Percentiles rank a stretch among this genome's conserved stretches.
Conservation (phyloP, 2,888 invertebrate genomes). For the Cabera pusaria region DNA sequence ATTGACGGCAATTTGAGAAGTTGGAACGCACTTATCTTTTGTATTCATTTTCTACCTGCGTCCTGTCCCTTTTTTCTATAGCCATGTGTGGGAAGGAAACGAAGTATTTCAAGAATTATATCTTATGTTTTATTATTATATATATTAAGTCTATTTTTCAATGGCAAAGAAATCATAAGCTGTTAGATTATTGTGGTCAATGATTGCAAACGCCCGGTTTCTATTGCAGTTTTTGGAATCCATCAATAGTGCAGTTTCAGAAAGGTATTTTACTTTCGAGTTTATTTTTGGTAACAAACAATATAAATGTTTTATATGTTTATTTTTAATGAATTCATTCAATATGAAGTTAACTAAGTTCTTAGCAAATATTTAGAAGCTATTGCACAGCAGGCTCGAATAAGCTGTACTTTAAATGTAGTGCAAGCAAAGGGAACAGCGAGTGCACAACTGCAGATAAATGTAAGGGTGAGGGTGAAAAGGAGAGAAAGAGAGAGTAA, state of each 20-base stretch:
- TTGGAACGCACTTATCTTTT: conserved; percentile 63
- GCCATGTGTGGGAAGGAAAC: conserved; percentile 44
- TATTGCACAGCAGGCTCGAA: too few species aligned
- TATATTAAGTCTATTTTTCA: conserved; percentile 38
- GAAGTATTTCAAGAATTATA: conserved; percentile 8
- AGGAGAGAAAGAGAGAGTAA: too few species aligned
- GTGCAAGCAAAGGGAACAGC: too few species aligned
- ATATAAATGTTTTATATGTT: too few species aligned
- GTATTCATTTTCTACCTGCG: conserved; percentile 76
- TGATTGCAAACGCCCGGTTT: conserved; percentile 44
- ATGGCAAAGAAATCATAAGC: conserved; percentile 34
- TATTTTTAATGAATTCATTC: background rate
- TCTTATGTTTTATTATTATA: conserved; percentile 28
- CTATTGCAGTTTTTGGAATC: conserved; percentile 45
- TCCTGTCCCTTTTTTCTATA: conserved; percentile 65
- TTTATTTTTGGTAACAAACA: conserved; percentile 9
- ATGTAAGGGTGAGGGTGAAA: too few species aligned
- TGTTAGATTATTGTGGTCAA: conserved; percentile 32
- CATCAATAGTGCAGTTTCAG: conserved; percentile 19
- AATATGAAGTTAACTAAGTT: too few species aligned
- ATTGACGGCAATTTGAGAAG: conserved; percentile 3
- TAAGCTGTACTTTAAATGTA: too few species aligned
- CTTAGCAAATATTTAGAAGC: too few species aligned
- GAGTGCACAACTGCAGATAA: too few species aligned
- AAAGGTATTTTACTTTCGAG: conserved; percentile 17